Base-by-base conservation (phyloP, 2,888 invertebrate genomes). In the Xestia ashworthii region DNA sequence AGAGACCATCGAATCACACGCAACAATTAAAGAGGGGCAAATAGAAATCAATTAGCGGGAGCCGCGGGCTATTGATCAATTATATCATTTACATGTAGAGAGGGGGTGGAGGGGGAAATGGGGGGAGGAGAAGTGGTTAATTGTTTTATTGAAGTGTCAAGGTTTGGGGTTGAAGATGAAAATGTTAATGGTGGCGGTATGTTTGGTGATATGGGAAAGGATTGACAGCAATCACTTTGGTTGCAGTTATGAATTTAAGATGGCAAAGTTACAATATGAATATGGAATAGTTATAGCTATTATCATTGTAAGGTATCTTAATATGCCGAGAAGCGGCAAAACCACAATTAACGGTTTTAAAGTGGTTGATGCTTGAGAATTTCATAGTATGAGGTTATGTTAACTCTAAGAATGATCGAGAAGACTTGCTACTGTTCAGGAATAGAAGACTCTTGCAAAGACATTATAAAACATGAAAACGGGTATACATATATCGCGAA, bases 21-120 rank as follows among this genome's bases (percentile, higher is more conserved):
- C 89, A 84, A 91, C 94, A 93, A 94, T 94, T 93, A 93, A 90
- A 93, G 91, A 89, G 93, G 89, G 92, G 92, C 93, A 94, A 94
- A 95, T 93, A 94, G 92, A 89, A 94, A 95, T 94, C 94, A 94
- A 95, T 95, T 95, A 94, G 90, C 87, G 87, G 88, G 87, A 82
- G 87, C 89, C 88, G 87, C 87, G 67, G 85, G 89, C 88, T 93
- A 92, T 93, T 92, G 93, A 92, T 88, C 88, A 88, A 90, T 92
- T 92, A 91, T 86, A 76, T 71, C 85, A 92, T 92, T 90, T 90
- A 86, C 89, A 89, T 90, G 81, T 69, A 50, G 74, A 83, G 69
- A 44, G 55, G 71, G 41, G 64, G 67, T 50, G 41, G 46, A 11
- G 3, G 67, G 62, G 58, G 55, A 74, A 25, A 67, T 68, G 60